phyloP scores from a whole-genome alignment of 2,113 vertebrate genomes.

The Atlantisia rogersi region DNA sequence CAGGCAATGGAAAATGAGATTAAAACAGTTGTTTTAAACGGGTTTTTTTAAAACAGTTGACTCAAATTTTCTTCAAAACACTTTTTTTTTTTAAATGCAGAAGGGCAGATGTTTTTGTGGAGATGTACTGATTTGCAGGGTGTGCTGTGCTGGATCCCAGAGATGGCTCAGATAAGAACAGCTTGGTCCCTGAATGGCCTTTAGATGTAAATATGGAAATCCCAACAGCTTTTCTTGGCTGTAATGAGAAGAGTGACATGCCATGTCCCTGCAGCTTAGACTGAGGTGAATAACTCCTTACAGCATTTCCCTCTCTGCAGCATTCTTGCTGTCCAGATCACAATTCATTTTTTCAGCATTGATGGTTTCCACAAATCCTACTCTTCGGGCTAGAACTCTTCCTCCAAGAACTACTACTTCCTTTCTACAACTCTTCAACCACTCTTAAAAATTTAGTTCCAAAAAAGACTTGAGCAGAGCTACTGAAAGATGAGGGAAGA shows the following conservation, averaged over 20 bases:
- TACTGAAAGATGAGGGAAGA: neutral
- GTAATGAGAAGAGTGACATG: neutral
- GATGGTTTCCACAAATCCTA: neutral
- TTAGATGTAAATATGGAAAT: neutral
- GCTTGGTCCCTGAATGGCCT: neutral
- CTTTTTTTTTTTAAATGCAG: neutral
- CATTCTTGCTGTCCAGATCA: neutral
- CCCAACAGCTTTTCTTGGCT: neutral
- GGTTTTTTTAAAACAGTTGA: neutral
- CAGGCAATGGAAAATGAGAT: constrained; percentile 24
- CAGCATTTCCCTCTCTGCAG: neutral
- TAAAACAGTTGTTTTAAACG: neutral
- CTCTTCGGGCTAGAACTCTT: neutral
- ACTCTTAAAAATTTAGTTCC: neutral
- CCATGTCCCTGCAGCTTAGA: neutral
- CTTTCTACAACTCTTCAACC: neutral
- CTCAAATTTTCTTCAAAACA: neutral
- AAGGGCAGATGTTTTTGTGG: neutral
- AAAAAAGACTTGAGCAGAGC: neutral
- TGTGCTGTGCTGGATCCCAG: neutral
- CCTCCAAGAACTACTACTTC: neutral
- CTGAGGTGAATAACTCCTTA: neutral
- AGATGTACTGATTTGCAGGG: neutral
- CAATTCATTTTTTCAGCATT: neutral
- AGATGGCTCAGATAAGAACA: neutral